These are phyloP conservation scores for Scelioninae gen. 2 DNA, from an alignment of 2,888 invertebrate species.

Conservation along the genomic window DNA sequence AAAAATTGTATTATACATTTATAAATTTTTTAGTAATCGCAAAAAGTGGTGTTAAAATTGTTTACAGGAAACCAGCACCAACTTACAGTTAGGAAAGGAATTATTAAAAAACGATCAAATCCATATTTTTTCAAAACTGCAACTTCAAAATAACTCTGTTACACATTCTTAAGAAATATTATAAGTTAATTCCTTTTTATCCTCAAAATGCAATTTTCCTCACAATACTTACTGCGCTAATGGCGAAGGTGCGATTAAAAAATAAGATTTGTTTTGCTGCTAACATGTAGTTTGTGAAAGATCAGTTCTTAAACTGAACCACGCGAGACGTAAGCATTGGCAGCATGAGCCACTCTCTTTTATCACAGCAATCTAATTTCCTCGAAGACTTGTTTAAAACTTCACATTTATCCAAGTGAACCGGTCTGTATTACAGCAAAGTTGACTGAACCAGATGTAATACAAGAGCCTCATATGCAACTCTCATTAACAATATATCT, in stretches of 20 bases:
- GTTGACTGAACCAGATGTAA: conserved; percentile 47
- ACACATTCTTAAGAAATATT: too few species aligned
- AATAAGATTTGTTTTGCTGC: conserved; percentile 29
- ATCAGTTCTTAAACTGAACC: conserved; percentile 36
- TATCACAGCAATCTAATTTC: conserved; percentile 34
- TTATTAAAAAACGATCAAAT: too few species aligned
- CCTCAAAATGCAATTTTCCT: too few species aligned
- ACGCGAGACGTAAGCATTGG: not conserved
- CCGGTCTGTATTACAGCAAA: conserved; percentile 40
- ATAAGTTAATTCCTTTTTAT: too few species aligned
- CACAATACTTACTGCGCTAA: conserved; percentile 46
- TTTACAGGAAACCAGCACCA: too few species aligned
- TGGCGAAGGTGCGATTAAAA: conserved; percentile 51
- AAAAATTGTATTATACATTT: too few species aligned
- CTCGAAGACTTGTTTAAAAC: conserved; percentile 39
- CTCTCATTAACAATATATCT: conserved; percentile 31
- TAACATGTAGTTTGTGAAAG: conserved; percentile 47
- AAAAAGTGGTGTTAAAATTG: too few species aligned
- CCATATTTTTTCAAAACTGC: too few species aligned
- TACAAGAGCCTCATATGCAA: conserved; percentile 40
- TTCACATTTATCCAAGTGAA: conserved; percentile 43
- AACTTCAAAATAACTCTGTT: too few species aligned
- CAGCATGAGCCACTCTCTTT: conserved; percentile 39
- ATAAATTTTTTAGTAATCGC: too few species aligned
- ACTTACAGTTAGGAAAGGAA: too few species aligned